Percentiles rank a stretch among this genome's conserved stretches.
phyloP scores from a whole-genome alignment of 1,140 invertebrate genomes.

The Dufourea novaeangliae region DNA sequence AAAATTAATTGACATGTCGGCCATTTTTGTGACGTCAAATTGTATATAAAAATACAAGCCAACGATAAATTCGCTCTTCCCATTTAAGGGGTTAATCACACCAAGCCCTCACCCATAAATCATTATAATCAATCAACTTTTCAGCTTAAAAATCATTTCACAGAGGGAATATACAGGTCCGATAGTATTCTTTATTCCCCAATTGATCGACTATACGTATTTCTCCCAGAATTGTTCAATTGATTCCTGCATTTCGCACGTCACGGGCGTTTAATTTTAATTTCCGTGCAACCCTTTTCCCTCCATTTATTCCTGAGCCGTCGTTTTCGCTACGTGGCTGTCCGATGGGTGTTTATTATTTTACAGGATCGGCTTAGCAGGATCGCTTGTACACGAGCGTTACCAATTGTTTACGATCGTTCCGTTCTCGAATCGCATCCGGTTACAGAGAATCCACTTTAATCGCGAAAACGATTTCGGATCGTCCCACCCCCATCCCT shows the following conservation, averaged over 20 bases:
- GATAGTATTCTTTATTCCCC: too few species aligned
- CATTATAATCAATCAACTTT: too few species aligned
- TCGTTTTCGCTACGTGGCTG: neutral
- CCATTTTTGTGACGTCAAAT: too few species aligned
- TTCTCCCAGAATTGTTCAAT: too few species aligned
- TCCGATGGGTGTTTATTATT: neutral
- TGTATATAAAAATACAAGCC: too few species aligned
- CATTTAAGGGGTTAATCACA: too few species aligned
- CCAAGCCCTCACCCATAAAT: too few species aligned
- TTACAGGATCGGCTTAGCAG: neutral
- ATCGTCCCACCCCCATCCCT: neutral
- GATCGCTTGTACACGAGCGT: neutral
- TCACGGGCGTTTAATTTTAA: neutral
- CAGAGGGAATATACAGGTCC: too few species aligned
- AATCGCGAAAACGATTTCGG: slow-evolving; percentile 5
- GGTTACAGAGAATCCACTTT: neutral
- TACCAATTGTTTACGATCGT: neutral
- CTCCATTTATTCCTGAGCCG: neutral
- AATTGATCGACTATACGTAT: too few species aligned
- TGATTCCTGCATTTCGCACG: neutral
- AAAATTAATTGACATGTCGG: too few species aligned
- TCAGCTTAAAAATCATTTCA: too few species aligned
- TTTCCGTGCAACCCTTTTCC: neutral
- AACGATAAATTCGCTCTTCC: too few species aligned
- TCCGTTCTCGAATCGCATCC: neutral